Percentiles rank a stretch among this genome's conserved stretches.
Evolutionary conservation across 2,113 vertebrate species (phyloP).

Genomic region (Upupa epops): DNA sequence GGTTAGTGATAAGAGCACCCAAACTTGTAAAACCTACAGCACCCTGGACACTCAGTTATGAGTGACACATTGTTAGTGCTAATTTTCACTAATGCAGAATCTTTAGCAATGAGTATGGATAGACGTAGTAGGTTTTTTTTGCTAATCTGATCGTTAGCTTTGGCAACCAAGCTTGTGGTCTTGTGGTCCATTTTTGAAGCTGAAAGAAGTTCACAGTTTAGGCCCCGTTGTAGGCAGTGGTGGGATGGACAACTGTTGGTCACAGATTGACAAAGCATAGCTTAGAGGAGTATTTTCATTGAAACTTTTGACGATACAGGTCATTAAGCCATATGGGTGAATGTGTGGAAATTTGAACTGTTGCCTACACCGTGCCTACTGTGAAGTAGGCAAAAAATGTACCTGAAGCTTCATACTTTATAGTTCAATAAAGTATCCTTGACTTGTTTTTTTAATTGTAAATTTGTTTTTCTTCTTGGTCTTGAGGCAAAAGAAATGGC

Average conservation of each 20-base stretch:
- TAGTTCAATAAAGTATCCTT: neutral
- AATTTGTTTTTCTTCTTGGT: neutral
- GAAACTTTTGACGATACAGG: accelerated
- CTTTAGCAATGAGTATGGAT: neutral
- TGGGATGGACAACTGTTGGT: neutral
- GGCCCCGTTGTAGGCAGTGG: neutral
- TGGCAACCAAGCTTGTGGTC: neutral
- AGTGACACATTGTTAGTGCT: neutral
- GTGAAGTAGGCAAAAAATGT: neutral
- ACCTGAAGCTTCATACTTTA: neutral
- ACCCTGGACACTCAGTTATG: neutral
- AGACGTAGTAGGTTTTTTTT: neutral
- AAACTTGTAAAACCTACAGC: neutral
- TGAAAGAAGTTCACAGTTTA: neutral
- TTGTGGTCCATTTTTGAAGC: neutral
- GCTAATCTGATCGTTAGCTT: neutral
- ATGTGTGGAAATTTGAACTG: neutral
- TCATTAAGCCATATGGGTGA: neutral
- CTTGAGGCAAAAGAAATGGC: neutral
- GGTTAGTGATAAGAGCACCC: neutral
- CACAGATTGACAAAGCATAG: neutral
- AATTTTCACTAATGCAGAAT: neutral
- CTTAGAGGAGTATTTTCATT: neutral
- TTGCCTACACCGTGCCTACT: neutral
- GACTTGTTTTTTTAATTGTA: neutral